Base-by-base conservation (phyloP, 2,113 vertebrate genomes). In the Nibea albiflora region DNA sequence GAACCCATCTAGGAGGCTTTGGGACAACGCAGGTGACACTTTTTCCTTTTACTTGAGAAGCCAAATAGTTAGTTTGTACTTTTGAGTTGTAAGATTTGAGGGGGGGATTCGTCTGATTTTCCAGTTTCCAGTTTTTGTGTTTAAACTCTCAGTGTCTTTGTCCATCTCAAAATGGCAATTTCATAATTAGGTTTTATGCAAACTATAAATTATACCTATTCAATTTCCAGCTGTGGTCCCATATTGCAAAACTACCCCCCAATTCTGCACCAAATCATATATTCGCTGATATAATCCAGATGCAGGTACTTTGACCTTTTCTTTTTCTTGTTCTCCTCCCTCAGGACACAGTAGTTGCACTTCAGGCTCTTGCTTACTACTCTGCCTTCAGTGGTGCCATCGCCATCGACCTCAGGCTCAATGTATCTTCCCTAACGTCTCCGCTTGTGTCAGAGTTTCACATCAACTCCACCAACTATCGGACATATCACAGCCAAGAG, bases 341-440 rank as follows among this genome's bases (percentile, higher is more conserved):
- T 54, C 78, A 94, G 97, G 97, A 97, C 90, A 98, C 97, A 0
- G 80, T 98, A 39, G 85, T 97, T 69, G 96, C 96, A 64, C 88
- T 98, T n/a, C 95, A 97, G 66, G 96, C 96, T 11, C 85, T 98
- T 74, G 95, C 96, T 61, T 78, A 87, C 11, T 98, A 95, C 2
- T 95, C 96, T 50, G 69, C 91, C 46, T 90, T 96, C 17, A 96
- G 94, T 49, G 89, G 93, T 0, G 73, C 90, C 28, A 76, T 88
- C 44, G 90, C 93, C 77, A 96, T 96, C 44, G 42, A 94, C 63
- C 90, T 98, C 58, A 90, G 60, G 17, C 35, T 98, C 50, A 90
- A 78, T 0, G 76, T 96, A 58, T 90, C 56, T 16, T 28, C 80
- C 4, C 65, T 91, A 15, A 28, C 58, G 1, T 81, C 92, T 69